Evolutionary conservation across 2,113 vertebrate species (phyloP).

Genomic region (Potamarius usumacintae): DNA sequence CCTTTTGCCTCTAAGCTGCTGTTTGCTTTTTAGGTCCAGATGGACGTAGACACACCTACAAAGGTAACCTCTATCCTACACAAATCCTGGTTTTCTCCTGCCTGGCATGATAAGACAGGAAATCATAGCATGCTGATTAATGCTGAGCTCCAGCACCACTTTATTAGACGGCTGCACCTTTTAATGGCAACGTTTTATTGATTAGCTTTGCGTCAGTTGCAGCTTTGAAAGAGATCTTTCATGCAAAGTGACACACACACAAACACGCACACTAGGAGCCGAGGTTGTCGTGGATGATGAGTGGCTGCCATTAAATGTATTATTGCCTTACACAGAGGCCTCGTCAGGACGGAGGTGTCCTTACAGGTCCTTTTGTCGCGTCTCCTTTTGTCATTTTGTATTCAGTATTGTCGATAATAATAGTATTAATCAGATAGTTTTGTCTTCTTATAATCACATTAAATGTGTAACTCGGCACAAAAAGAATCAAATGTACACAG

Average conservation of each 20-base stretch:
- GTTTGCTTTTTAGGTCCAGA: neutral
- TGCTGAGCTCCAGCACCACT: neutral
- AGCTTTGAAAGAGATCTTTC: neutral
- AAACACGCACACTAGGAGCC: neutral
- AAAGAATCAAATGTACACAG: neutral
- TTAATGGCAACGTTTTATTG: neutral
- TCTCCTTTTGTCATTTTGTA: neutral
- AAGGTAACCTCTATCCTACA: neutral
- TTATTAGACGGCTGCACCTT: neutral
- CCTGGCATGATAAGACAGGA: slow-evolving; percentile 5
- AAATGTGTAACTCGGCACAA: neutral
- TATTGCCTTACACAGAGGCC: neutral
- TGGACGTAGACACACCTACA: neutral
- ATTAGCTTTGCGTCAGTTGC: neutral
- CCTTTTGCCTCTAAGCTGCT: neutral
- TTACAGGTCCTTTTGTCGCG: neutral
- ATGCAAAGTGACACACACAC: neutral
- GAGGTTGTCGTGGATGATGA: neutral
- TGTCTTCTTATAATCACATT: neutral
- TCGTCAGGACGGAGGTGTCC: neutral
- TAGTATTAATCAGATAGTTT: neutral
- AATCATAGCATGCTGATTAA: slow-evolving; percentile 3
- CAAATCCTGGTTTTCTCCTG: slow-evolving; percentile 1
- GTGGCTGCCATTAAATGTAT: neutral
- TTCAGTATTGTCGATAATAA: neutral